These are phyloP conservation scores for Odontothrips loti DNA, from an alignment of 2,888 invertebrate species.

Conservation along the genomic window DNA sequence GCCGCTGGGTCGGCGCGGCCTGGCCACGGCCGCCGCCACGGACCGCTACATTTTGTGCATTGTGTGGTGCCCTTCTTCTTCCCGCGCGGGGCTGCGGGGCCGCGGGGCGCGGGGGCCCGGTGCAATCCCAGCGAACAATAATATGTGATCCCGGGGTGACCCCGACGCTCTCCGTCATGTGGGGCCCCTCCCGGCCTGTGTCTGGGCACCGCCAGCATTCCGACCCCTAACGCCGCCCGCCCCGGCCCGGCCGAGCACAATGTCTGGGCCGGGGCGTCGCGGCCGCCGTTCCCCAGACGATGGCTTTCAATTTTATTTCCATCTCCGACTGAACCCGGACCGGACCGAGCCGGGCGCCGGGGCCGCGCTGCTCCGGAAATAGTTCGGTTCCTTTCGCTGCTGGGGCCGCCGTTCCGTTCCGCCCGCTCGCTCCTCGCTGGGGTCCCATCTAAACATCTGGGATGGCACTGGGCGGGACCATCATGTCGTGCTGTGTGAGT, in stretches of 20 bases:
- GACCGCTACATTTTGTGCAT: conserved; percentile 4
- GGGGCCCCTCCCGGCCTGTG: not conserved
- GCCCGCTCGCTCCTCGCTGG: not conserved
- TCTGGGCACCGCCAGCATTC: not conserved
- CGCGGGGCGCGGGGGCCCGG: not conserved
- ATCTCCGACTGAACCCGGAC: not conserved
- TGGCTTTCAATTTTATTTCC: conserved; percentile 21
- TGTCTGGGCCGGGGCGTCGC: not conserved
- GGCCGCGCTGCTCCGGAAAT: not conserved
- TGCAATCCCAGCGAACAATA: conserved; percentile 18
- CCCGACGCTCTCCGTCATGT: not conserved
- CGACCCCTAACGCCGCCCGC: not conserved
- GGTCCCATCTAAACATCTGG: conserved; percentile 8
- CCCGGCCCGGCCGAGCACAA: not conserved
- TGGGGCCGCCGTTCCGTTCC: not conserved
- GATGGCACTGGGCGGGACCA: not conserved
- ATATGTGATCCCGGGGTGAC: conserved; percentile 8
- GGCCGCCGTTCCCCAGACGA: not conserved
- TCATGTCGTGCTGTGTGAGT: no score
- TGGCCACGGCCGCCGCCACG: not conserved
- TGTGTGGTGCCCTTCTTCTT: not conserved
- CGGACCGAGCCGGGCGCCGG: not conserved
- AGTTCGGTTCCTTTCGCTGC: not conserved
- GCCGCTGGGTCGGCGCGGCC: not conserved
- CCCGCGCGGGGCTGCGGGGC: not conserved